A percentile compares a stretch with the other conserved stretches of the same genome.
These are phyloP conservation scores for Sturnus vulgaris DNA, from an alignment of 2,113 vertebrate genomes.

Conservation along the genomic window DNA sequence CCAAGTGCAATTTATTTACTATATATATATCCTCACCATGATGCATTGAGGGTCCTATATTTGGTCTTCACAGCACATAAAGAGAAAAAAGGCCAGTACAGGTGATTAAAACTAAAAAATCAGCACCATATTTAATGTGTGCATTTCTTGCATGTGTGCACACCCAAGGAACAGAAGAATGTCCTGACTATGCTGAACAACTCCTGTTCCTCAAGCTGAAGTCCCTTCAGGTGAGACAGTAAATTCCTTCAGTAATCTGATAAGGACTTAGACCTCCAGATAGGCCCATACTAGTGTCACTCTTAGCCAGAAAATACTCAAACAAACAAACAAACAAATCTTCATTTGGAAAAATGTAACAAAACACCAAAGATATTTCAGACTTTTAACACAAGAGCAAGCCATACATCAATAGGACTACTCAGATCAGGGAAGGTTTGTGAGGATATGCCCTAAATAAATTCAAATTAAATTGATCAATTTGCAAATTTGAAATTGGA, in stretches of 20 bases:
- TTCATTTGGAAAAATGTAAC: background rate
- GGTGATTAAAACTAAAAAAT: background rate
- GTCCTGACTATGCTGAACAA: background rate
- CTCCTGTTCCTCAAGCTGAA: background rate
- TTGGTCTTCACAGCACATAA: conserved; percentile 76
- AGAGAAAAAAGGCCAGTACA: conserved; percentile 70
- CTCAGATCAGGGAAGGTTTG: background rate
- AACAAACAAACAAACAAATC: background rate
- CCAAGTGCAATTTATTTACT: background rate
- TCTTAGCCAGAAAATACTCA: background rate
- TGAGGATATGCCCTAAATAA: background rate
- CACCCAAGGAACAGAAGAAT: background rate
- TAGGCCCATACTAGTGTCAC: background rate
- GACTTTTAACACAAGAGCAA: background rate
- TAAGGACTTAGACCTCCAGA: background rate
- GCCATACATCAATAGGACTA: background rate
- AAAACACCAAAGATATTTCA: background rate
- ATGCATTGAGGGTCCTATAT: conserved; percentile 73
- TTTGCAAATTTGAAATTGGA: background rate
- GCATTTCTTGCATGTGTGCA: background rate
- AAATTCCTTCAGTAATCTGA: conserved; percentile 7
- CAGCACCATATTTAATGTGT: background rate
- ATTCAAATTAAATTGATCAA: background rate
- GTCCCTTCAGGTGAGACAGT: background rate
- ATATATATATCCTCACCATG: conserved; percentile 46